Evolutionary conservation across 2,113 vertebrate species (phyloP), one percentile per base, ranked within the genome.

Genomic region (Pollimyrus isidori): DNA sequence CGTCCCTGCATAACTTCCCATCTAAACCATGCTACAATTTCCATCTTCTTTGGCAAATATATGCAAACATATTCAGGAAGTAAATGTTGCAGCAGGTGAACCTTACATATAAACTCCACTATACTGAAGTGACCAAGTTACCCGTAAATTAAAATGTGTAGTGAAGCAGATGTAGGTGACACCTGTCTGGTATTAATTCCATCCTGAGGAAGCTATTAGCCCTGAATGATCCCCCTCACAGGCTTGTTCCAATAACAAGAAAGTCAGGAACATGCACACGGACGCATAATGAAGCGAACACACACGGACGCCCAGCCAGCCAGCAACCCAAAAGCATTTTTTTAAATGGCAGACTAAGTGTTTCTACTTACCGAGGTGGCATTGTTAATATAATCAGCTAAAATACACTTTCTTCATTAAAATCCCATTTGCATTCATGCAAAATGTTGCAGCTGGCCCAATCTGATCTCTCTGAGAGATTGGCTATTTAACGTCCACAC

Each of bases 371-470:
- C 83, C 4, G 49, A 15, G n/a, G 83, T 26, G 42, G 83, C 83
- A 86, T 50, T 49, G 83, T 26, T 49, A 49, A 86, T 49, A 19
- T 86, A 86, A 48, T 86, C 42, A n/a, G 48, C 13, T 86, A 17
- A 50, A 48, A 86, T 86, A 26, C 48, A 50, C 45, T 49, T 86
- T 30, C 83, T 86, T 86, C 83, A 86, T 50, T 85, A 85, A 49
- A 49, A 85, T 49, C 45, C 49, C 45, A 85, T 85, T 80, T 50
- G 42, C 45, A 49, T 86, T 86, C 45, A 86, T 6, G 17, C 4
- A 15, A 17, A 86, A 50, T 50, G 83, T 26, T 49, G 11, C 19
- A 86, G 21, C 83, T 50, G 48, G 45, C 45, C 83, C 9, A 26
- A 26, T 4, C 48, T 48, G 73, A 42, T 39, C 13, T 76, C 42